Conservation (phyloP, 1,140 invertebrate genomes). For the Dysdera silvatica region DNA sequence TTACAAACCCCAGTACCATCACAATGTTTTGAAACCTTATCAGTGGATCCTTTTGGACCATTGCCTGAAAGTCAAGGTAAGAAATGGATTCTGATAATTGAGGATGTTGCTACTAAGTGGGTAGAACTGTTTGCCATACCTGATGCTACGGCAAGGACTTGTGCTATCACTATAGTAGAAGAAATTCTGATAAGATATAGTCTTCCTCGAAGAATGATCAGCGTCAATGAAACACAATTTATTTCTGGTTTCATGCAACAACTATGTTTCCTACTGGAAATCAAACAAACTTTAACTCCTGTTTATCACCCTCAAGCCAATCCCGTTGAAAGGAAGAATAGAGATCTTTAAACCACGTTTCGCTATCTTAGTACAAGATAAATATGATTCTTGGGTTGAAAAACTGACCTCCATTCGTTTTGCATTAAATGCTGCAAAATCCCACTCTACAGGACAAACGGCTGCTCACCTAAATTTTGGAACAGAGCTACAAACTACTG, state of each 20-base stretch:
- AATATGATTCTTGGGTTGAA: not conserved
- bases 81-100: not conserved
- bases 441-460: not conserved
- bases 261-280: not conserved
- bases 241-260: not conserved
- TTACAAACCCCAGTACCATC: not conserved
- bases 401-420: not conserved
- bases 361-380: not conserved
- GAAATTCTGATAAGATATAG: slow-evolving; percentile 8
- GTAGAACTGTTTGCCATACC: not conserved
- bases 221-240: slow-evolving; percentile 11
- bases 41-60: not conserved
- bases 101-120: slow-evolving; percentile 2
- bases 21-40: not conserved
- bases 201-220: not conserved
- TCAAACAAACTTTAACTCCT: not conserved
- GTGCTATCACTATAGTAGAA: slow-evolving; percentile 6
- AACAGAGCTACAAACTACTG: not conserved
- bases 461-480: not conserved
- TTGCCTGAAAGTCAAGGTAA: not conserved
- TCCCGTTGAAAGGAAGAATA: not conserved
- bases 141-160: not conserved
- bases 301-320: not conserved
- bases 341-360: not conserved
- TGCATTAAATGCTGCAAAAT: not conserved